phyloP scores from a whole-genome alignment of 2,797 vertebrate genomes.

The Poecilia wingei region DNA sequence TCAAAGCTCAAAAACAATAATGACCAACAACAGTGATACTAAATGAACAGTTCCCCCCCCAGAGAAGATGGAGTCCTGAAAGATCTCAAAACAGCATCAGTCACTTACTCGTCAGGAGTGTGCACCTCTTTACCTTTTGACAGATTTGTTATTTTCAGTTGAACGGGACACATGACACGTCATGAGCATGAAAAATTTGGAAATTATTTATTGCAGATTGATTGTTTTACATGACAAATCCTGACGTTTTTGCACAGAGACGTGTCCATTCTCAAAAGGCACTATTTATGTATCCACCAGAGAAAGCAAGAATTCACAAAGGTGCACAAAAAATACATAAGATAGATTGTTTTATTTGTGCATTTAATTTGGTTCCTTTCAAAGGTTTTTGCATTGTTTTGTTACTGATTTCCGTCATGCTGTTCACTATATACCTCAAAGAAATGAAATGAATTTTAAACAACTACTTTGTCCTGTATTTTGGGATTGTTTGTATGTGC shows the following conservation, averaged over 20 bases:
- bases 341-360: conserved; percentile 33
- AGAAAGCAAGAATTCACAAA: conserved; percentile 13
- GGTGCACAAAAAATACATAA: conserved; percentile 19
- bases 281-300: neutral
- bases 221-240: neutral
- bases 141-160: neutral
- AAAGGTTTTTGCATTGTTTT: conserved; percentile 24
- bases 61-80: neutral
- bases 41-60: neutral
- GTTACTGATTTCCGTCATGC: conserved; percentile 19
- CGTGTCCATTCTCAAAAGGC: neutral
- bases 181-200: neutral
- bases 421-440: conserved; percentile 10
- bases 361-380: conserved; percentile 22
- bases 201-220: neutral
- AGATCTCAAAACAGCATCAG: neutral
- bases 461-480: conserved; percentile 1
- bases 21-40: neutral
- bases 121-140: neutral
- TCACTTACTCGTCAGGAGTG: neutral
- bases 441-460: conserved; percentile 14
- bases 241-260: neutral
- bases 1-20: conserved; percentile 12
- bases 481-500: conserved; percentile 7
- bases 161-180: neutral